These are phyloP conservation scores for Brotula barbata DNA, from an alignment of 2,797 vertebrate genomes.

Conservation along the genomic window DNA sequence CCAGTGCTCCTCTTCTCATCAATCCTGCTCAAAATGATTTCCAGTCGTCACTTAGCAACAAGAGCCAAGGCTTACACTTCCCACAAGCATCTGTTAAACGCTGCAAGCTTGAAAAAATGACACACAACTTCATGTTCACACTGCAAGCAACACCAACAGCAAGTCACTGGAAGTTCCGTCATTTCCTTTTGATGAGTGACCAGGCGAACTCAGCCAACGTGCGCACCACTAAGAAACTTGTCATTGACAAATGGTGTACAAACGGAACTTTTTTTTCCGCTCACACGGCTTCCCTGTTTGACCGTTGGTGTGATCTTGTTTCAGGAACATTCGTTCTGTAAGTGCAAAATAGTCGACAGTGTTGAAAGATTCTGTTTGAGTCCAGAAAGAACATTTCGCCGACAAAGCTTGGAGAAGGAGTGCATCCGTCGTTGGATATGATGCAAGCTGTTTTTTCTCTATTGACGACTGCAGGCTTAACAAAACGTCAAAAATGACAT, in stretches of 20 bases:
- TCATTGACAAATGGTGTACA: background rate
- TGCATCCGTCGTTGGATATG: no score
- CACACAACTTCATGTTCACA: conserved; percentile 21
- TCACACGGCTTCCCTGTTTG: background rate
- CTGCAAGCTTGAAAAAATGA: conserved; percentile 18
- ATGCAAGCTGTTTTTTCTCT: no score
- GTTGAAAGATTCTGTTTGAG: no score
- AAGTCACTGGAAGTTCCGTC: conserved; percentile 31
- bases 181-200: conserved; percentile 32
- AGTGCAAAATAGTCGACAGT: no score
- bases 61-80: conserved; percentile 35
- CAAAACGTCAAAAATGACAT: no score
- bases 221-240: background rate
- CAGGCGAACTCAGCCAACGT: conserved; percentile 14
- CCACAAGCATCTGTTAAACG: conserved; percentile 47
- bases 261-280: background rate
- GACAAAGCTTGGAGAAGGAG: no score
- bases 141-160: conserved; percentile 46
- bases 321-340: background rate
- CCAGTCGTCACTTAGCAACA: conserved; percentile 21
- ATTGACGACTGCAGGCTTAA: no score
- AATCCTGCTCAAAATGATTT: conserved; percentile 15
- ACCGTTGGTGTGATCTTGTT: background rate
- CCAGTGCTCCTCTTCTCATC: background rate
- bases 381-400: no score